Percentiles rank a stretch among this genome's conserved stretches.
Evolutionary conservation across 2,797 vertebrate genomes (phyloP).

Genomic region (Anguilla anguilla): DNA sequence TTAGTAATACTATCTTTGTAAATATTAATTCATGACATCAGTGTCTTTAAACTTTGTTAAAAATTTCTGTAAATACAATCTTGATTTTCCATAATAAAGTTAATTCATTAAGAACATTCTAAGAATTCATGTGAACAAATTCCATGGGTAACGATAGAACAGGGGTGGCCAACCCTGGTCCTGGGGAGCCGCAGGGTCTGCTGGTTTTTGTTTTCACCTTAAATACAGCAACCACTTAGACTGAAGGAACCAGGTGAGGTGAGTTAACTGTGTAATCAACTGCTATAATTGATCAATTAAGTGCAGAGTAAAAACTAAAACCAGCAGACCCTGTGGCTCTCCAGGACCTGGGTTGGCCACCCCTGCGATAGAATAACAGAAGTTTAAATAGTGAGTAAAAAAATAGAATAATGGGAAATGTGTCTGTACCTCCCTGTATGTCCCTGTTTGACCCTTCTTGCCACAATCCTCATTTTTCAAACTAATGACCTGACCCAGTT

Average conservation of each 20-base stretch:
- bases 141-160: background rate
- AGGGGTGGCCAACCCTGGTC: too few relatives aligned
- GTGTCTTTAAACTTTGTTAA: background rate
- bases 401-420: background rate
- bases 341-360: too few relatives aligned
- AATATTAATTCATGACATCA: background rate
- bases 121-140: background rate
- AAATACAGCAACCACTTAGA: too few relatives aligned
- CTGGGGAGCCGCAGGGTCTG: too few relatives aligned
- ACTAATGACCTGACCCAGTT: background rate
- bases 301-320: too few relatives aligned
- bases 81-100: background rate
- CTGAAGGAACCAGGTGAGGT: too few relatives aligned
- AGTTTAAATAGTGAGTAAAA: background rate
- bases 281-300: too few relatives aligned
- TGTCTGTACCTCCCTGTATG: background rate
- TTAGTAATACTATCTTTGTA: background rate
- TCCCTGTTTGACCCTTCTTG: background rate
- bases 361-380: background rate
- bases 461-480: background rate
- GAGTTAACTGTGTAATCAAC: too few relatives aligned
- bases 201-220: too few relatives aligned
- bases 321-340: too few relatives aligned
- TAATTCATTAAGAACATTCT: background rate
- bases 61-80: background rate